Conservation (phyloP, 2,797 vertebrate species). For the Tamandua tetradactyla region DNA sequence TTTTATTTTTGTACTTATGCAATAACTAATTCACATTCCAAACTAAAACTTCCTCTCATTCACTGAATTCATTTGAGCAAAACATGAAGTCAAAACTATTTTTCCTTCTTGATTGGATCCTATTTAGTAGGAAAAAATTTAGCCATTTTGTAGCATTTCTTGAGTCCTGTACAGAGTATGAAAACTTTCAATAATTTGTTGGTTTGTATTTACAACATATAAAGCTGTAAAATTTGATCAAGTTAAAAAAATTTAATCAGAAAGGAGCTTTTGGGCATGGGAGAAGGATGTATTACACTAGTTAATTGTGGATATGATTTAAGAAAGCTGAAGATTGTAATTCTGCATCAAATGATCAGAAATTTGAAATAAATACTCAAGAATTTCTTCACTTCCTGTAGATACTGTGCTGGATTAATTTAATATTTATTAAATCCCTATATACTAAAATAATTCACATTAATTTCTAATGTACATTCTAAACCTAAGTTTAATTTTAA, state of each 20-base stretch:
- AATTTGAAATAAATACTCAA: neutral
- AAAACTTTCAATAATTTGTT: neutral
- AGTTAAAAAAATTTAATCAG: neutral
- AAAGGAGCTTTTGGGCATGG: neutral
- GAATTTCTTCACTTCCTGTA: slow-evolving; percentile 34
- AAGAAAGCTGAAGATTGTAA: slow-evolving; percentile 22
- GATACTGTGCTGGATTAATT: neutral
- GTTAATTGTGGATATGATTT: neutral
- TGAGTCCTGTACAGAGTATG: neutral
- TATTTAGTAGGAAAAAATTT: slow-evolving; percentile 12
- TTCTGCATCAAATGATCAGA: slow-evolving; percentile 34
- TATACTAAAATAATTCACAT: neutral
- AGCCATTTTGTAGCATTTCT: neutral
- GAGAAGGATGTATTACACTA: neutral
- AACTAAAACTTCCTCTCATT: neutral
- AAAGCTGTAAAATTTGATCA: slow-evolving; percentile 7
- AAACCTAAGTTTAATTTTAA: neutral
- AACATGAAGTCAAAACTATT: neutral
- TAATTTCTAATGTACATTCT: slow-evolving; percentile 35
- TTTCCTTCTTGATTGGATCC: neutral
- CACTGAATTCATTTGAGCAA: neutral
- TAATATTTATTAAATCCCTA: slow-evolving; percentile 19
- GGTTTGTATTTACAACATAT: slow-evolving; percentile 3
- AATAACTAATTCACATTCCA: slow-evolving; percentile 48
- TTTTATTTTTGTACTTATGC: slow-evolving; percentile 49